A percentile compares a stretch with the other conserved stretches of the same genome.
These are phyloP conservation scores for Melanotaenia duboulayi DNA, from an alignment of 2,113 vertebrate species.

Conservation along the genomic window DNA sequence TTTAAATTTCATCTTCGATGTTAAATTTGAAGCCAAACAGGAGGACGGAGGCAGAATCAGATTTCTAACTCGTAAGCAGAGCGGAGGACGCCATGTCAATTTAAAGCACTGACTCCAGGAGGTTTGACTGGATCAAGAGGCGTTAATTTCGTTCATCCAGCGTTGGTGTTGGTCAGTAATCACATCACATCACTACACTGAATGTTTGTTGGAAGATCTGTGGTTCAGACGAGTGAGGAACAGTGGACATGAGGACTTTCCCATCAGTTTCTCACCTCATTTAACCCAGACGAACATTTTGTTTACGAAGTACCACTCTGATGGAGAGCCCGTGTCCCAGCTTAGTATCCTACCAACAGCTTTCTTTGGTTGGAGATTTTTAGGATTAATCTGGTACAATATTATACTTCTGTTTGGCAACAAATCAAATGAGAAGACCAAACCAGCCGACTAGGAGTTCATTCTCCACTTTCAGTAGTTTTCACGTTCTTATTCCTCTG, in stretches of 20 bases:
- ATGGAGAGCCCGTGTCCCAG: no score
- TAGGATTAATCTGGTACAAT: background rate
- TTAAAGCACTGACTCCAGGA: background rate
- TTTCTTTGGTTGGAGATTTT: background rate
- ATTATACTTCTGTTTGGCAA: background rate
- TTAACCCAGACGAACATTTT: background rate
- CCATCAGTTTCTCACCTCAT: background rate
- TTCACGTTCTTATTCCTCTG: no score
- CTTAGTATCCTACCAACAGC: no score
- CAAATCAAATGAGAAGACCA: constrained; percentile 8
- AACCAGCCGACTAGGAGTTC: background rate
- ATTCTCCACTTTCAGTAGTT: no score
- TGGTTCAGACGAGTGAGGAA: constrained; percentile 1
- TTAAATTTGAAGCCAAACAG: constrained; percentile 3
- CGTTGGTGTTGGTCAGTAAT: background rate
- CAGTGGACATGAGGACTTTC: background rate
- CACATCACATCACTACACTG: background rate
- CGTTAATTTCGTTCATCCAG: background rate
- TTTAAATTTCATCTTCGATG: constrained; percentile 5
- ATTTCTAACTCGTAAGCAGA: background rate
- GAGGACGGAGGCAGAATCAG: constrained; percentile 26
- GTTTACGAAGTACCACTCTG: background rate
- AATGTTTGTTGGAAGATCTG: constrained; percentile 8
- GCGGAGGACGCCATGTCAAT: background rate
- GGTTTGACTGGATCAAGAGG: background rate